Base-by-base conservation (phyloP, 2,888 invertebrate species). In the Hydrotaea cyrtoneurina region DNA sequence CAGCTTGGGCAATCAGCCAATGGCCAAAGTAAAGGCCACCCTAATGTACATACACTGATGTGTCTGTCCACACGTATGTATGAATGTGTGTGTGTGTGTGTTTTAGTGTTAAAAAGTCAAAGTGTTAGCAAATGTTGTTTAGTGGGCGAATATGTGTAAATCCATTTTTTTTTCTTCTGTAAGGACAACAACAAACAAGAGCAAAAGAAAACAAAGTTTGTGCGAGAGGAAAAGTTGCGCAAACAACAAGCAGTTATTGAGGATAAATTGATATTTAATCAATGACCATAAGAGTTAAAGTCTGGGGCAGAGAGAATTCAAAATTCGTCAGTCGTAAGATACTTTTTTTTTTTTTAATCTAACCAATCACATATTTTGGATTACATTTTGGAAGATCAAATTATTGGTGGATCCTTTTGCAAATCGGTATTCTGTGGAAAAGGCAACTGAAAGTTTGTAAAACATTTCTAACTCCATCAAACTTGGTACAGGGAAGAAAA, bases 41-140 rank as follows among this genome's bases (percentile, higher is more conserved):
- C 7, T 31, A 31, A 31, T 31, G 31, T 31, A 31, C 31, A 31
- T 31, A n/a, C n/a, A n/a, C n/a, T n/a, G n/a, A n/a, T n/a, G n/a
- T n/a, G n/a, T n/a, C n/a, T n/a, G n/a, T n/a, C n/a, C n/a, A n/a
- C n/a, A n/a, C n/a, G n/a, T n/a, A n/a, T n/a, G n/a, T n/a, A 31
- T 31, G 3, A 31, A 31, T 55, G 11, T 64, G 13, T 55, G 26
- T 78, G 62, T 39, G 62, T 69, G 26, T 23, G 64, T 43, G 46
- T 72, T 73, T 78, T 19, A 69, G 79, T 77, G 85, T 82, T 69
- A 77, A 85, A 79, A 82, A 85, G 82, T 64, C 85, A 82, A 73
- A 69, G 74, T 85, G 82, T 77, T 84, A 78, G 81, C 81, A 84
- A 79, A 81, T 79, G 78, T 85, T 77, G 62, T 83, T 74, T 57